Evolutionary conservation across 2,888 invertebrate species (phyloP).

Genomic region (Nomada goodeniana): DNA sequence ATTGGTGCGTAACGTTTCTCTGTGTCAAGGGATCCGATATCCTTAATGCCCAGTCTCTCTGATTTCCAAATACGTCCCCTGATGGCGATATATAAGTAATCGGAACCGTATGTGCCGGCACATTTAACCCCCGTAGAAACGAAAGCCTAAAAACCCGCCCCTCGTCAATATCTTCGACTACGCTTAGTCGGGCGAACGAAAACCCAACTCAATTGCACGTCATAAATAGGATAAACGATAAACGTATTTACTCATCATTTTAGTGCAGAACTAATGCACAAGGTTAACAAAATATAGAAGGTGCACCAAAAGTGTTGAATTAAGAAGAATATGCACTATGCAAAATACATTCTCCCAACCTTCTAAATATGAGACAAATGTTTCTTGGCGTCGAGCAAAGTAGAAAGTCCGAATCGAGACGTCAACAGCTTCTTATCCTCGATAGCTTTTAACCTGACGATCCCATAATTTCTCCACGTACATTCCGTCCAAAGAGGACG

Average conservation of each 20-base stretch:
- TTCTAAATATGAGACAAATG: too few relatives aligned
- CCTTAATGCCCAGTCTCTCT: conserved; percentile 54
- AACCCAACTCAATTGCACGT: not conserved
- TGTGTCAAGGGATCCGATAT: conserved; percentile 47
- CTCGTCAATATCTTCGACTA: conserved; percentile 1
- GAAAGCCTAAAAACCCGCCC: not conserved
- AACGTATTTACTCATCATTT: too few relatives aligned
- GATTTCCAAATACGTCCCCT: conserved; percentile 43
- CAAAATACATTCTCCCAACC: too few relatives aligned
- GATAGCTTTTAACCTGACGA: not conserved
- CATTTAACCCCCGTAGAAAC: conserved; percentile 13
- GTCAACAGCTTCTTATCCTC: not conserved
- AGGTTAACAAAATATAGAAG: too few relatives aligned
- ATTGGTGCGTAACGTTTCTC: conserved; percentile 65
- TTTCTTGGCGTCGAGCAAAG: not conserved
- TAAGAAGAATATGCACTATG: too few relatives aligned
- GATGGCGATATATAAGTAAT: not conserved
- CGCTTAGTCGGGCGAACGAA: not conserved
- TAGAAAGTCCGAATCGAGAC: conserved; percentile 4
- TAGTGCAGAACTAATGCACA: too few relatives aligned
- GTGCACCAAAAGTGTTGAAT: too few relatives aligned
- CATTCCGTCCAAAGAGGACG: conserved; percentile 4
- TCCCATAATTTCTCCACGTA: conserved; percentile 2
- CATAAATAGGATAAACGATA: not conserved
- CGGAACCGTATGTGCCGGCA: conserved; percentile 10